Evolutionary conservation across 2,888 invertebrate species (phyloP).

Genomic region (Orthosia gothica): DNA sequence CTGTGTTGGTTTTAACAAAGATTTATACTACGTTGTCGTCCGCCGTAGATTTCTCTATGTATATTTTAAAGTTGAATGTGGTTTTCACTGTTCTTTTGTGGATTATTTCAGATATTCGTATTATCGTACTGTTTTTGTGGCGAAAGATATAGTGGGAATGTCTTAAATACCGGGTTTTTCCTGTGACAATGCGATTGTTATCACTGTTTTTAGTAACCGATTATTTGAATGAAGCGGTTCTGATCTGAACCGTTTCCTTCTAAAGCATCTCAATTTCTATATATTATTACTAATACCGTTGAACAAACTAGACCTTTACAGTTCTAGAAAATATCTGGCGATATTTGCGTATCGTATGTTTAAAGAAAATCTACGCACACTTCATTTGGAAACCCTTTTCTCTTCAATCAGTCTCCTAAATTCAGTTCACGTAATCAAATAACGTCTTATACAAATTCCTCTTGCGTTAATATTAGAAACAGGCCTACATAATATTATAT

Average conservation of each 20-base stretch:
- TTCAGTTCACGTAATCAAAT: constrained; percentile 62
- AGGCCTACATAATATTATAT: constrained; percentile 38
- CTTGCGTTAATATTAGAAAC: constrained; percentile 53
- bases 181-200: not conserved
- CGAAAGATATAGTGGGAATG: constrained; percentile 1
- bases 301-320: not conserved
- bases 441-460: constrained; percentile 54
- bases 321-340: not conserved
- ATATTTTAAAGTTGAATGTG: constrained; percentile 65
- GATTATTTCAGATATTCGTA: constrained; percentile 39
- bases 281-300: not conserved
- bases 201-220: not conserved
- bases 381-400: constrained; percentile 11
- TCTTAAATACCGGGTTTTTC: not conserved
- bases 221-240: not conserved
- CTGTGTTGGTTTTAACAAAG: constrained; percentile 77
- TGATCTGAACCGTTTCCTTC: not conserved
- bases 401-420: constrained; percentile 28
- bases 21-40: constrained; percentile 77
- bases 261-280: no score
- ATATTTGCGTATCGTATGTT: not conserved
- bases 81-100: constrained; percentile 37
- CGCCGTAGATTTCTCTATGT: constrained; percentile 62
- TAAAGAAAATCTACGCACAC: not conserved
- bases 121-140: constrained; percentile 12